Conservation (phyloP, 2,888 invertebrate genomes). For the Agelastica alni region DNA sequence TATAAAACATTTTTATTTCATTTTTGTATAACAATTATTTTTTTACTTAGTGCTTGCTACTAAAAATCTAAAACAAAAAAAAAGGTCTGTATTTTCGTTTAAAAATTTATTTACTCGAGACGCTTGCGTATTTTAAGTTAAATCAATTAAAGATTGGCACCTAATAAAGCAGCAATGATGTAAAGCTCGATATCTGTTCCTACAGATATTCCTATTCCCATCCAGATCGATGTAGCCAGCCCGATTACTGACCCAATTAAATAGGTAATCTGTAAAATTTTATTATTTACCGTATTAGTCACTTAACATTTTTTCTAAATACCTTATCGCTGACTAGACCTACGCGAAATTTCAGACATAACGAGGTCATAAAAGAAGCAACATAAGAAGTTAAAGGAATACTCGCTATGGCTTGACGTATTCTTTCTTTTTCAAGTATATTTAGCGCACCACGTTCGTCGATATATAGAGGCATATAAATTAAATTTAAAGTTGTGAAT, state of each 20-base stretch:
- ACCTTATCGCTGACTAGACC: conserved; percentile 73
- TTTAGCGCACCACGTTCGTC: conserved; percentile 64
- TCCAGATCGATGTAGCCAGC: conserved; percentile 37
- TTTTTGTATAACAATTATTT: too few relatives aligned
- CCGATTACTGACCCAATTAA: conserved; percentile 60
- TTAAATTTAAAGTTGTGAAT: conserved; percentile 83
- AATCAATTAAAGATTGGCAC: too few relatives aligned
- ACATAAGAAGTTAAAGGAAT: conserved; percentile 77
- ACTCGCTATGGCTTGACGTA: conserved; percentile 71
- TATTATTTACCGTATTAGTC: too few relatives aligned
- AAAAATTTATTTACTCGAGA: too few relatives aligned
- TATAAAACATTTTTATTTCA: too few relatives aligned
- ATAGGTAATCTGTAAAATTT: conserved; percentile 43
- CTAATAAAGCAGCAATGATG: conserved; percentile 59
- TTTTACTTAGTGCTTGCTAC: too few relatives aligned
- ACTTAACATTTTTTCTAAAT: too few relatives aligned
- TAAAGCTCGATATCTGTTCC: conserved; percentile 43
- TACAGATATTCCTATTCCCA: conserved; percentile 38
- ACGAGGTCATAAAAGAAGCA: conserved; percentile 78
- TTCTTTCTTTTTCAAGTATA: conserved; percentile 33
- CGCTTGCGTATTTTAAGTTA: too few relatives aligned
- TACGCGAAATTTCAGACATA: conserved; percentile 71
- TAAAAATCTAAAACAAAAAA: too few relatives aligned
- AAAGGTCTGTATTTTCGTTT: too few relatives aligned
- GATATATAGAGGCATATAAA: conserved; percentile 87